These are phyloP conservation scores for Phrynosoma platyrhinos DNA, from an alignment of 2,113 vertebrate species.

Conservation along the genomic window DNA sequence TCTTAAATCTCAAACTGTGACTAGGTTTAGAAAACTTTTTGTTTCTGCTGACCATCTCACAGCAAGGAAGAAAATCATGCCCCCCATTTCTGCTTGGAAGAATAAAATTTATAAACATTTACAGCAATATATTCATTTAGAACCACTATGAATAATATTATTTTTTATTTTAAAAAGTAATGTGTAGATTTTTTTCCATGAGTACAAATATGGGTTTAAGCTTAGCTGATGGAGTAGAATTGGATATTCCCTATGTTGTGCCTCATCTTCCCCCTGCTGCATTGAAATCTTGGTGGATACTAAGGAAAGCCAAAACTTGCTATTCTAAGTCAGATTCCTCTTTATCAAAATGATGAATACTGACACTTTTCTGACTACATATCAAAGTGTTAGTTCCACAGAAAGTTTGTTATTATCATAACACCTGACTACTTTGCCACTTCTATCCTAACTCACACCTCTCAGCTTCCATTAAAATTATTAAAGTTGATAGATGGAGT, in stretches of 20 bases:
- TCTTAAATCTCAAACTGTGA: too few relatives aligned
- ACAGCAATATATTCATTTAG: too few relatives aligned
- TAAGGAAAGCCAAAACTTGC: slow-evolving; percentile 27
- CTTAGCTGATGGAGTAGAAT: slow-evolving; percentile 9
- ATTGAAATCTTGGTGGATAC: slow-evolving; percentile 8
- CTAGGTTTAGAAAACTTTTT: too few relatives aligned
- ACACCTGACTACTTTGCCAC: neutral
- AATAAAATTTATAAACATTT: too few relatives aligned
- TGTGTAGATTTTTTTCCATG: neutral
- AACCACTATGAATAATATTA: too few relatives aligned
- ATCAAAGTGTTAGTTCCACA: slow-evolving; percentile 15
- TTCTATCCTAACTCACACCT: neutral
- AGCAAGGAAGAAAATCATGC: too few relatives aligned
- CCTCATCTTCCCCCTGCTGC: neutral
- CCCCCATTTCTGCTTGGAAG: too few relatives aligned
- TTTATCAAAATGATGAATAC: slow-evolving; percentile 14
- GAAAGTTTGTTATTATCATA: slow-evolving; percentile 4
- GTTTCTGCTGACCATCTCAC: too few relatives aligned
- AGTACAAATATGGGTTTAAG: slow-evolving; percentile 5
- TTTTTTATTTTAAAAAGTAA: neutral
- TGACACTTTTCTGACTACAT: slow-evolving; percentile 37
- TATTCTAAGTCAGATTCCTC: neutral
- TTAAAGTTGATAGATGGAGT: neutral
- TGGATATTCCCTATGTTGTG: neutral
- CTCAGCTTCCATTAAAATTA: neutral